phyloP scores from a whole-genome alignment of 2,113 vertebrate species.

The Gymnarchus niloticus region DNA sequence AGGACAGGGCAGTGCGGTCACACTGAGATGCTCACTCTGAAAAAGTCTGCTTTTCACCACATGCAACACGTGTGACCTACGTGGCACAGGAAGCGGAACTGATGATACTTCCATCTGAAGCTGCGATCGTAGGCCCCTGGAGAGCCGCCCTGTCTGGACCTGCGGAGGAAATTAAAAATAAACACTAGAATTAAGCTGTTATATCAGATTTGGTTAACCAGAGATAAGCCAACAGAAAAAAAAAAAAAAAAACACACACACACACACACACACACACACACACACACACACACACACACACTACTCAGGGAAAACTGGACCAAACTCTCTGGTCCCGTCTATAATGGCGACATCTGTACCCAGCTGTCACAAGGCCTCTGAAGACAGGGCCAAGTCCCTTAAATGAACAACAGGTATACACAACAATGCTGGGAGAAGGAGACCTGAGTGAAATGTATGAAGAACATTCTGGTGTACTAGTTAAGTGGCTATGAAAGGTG shows the following conservation, averaged over 20 bases:
- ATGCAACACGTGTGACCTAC: conserved; percentile 60
- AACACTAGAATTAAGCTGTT: background rate
- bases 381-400: background rate
- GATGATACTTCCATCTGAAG: conserved; percentile 98
- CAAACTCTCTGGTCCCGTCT: background rate
- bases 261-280: background rate
- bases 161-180: conserved; percentile 22
- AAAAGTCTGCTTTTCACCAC: background rate
- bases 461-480: no score
- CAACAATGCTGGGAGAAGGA: background rate
- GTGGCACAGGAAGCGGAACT: conserved; percentile 96
- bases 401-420: background rate
- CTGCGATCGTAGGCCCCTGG: conserved; percentile 92
- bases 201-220: background rate
- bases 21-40: background rate
- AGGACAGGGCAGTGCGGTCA: background rate
- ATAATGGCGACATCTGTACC: background rate
- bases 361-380: background rate
- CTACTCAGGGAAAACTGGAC: background rate
- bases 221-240: no score
- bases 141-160: conserved; percentile 79
- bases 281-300: background rate
- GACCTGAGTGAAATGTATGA: no score
- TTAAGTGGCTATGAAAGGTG: no score
- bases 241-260: no score